Conservation (phyloP, 2,888 invertebrate species). For the Dicycla oo region DNA sequence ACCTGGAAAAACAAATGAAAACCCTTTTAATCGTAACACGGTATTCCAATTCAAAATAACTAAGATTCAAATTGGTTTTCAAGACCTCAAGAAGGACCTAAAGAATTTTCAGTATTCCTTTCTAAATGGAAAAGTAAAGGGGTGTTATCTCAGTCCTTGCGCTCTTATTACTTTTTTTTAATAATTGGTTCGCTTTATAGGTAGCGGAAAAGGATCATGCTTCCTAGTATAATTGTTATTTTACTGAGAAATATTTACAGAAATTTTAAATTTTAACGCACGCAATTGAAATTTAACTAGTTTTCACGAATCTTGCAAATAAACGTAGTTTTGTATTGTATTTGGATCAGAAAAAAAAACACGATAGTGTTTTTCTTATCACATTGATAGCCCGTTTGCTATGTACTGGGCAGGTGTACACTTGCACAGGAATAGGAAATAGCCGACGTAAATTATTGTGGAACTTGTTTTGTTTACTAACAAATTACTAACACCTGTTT, state of each 20-base stretch:
- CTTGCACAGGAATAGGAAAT: too few species aligned
- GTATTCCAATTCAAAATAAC: constrained; percentile 33
- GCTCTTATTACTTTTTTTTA: neutral
- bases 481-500: too few species aligned
- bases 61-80: constrained; percentile 20
- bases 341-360: neutral
- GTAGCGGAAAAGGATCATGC: neutral
- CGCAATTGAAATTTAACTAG: neutral
- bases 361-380: neutral
- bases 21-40: constrained; percentile 14
- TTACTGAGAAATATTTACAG: neutral
- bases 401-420: too few species aligned
- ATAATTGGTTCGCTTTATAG: neutral
- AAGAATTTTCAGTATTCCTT: constrained; percentile 20
- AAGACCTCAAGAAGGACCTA: neutral
- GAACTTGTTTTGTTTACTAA: too few species aligned
- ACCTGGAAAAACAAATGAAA: constrained; percentile 7
- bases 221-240: neutral
- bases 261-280: neutral
- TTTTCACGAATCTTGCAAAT: neutral
- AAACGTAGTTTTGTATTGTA: neutral
- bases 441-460: too few species aligned
- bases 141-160: neutral
- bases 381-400: too few species aligned
- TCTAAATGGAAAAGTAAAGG: neutral